Conservation (phyloP, 2,797 vertebrate genomes). For the Linurgus olivaceus region DNA sequence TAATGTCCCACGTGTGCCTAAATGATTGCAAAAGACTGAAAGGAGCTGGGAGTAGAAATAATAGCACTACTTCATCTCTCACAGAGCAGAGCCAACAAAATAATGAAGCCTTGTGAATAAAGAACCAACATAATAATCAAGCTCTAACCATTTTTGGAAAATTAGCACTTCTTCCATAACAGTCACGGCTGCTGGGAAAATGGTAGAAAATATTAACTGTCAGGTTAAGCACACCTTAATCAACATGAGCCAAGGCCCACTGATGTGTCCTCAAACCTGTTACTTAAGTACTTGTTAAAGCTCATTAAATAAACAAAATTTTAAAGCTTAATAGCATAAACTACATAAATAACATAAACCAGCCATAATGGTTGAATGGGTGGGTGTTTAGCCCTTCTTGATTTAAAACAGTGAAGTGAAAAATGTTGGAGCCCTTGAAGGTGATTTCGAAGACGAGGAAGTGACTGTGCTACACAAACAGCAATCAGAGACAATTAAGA, state of each 20-base stretch:
- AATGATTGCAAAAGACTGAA: slow-evolving; percentile 45
- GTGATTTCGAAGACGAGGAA: slow-evolving; percentile 75
- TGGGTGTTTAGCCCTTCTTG: slow-evolving; percentile 70
- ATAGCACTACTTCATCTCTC: slow-evolving; percentile 46
- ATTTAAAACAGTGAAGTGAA: slow-evolving; percentile 72
- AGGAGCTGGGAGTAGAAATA: slow-evolving; percentile 49
- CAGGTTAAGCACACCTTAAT: slow-evolving; percentile 65
- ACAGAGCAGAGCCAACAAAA: slow-evolving; percentile 34
- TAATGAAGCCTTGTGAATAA: slow-evolving; percentile 58
- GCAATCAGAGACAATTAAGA: slow-evolving; percentile 85
- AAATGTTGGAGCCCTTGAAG: slow-evolving; percentile 69
- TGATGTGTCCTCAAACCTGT: slow-evolving; percentile 48
- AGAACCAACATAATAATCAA: slow-evolving; percentile 36
- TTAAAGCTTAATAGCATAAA: slow-evolving; percentile 62
- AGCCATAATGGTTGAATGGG: slow-evolving; percentile 59
- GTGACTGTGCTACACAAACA: slow-evolving; percentile 74
- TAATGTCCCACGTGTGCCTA: not conserved
- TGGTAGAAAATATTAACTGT: slow-evolving; percentile 55
- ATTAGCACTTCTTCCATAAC: slow-evolving; percentile 51
- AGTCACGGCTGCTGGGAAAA: slow-evolving; percentile 40
- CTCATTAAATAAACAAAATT: slow-evolving; percentile 74
- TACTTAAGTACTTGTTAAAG: slow-evolving; percentile 64
- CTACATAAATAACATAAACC: slow-evolving; percentile 54
- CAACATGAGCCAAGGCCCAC: slow-evolving; percentile 26
- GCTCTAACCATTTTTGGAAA: slow-evolving; percentile 40